Base-by-base conservation (phyloP, 2,888 invertebrate genomes). In the Leptothorax acervorum region DNA sequence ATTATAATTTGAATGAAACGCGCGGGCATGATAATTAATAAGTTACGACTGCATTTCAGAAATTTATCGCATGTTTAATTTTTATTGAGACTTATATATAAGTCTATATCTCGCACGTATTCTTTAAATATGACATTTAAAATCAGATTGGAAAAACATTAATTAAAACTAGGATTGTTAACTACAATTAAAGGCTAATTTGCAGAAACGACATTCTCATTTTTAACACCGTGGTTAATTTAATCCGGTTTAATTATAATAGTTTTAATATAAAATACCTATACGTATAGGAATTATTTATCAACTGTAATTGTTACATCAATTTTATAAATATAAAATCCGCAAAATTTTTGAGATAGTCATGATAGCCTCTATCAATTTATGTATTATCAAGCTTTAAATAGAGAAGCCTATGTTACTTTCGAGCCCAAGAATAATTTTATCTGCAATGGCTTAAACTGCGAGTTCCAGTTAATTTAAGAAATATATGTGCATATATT, bases 61-160 rank as follows among this genome's bases (percentile, higher is more conserved):
- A 45, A 68, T 57, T 78, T 68, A 55, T 78, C 45, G 78, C 68
- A 78, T 78, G 78, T 78, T 42, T 12, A 31, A 45, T 31, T 42
- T 78, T 42, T 57, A 31, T 60, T 2, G 1, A 35, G 9, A 65
- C 18, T 8, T 6, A 55, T n/a, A 23, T 68, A 1, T 45, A 57
- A 57, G 3, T 65, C 35, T 53, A 1, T 63, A 55, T 12, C 6
- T 66, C 28, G 31, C 55, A 68, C 66, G 45, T 57, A 5, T 55
- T 78, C 1, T 11, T 35, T 18, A 35, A 53, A 53, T 42, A 42
- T 55, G 5, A 42, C 1, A 53, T 55, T 65, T 15, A 78, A 66
- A 42, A 45, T 60, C 6, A 31, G 28, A 57, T 57, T 4, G 3
- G 5, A 60, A 60, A 60, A 45, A 31, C 55, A 23, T 23, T 35